phyloP scores from a whole-genome alignment of 2,888 invertebrate genomes.

The Subacronicta megacephala region DNA sequence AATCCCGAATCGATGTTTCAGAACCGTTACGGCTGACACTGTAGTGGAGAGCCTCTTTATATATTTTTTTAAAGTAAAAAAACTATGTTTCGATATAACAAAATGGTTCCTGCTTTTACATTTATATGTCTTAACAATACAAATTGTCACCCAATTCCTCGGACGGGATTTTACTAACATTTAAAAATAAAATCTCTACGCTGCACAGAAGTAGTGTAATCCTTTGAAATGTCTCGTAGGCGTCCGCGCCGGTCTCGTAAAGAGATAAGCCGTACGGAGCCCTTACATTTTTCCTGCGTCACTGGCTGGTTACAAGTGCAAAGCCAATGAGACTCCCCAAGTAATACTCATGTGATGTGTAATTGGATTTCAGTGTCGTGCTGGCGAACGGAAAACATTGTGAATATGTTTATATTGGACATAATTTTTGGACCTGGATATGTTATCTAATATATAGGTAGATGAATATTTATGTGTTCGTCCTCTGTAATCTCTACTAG shows the following conservation, averaged over 20 bases:
- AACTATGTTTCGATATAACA: too few relatives aligned
- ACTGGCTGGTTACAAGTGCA: constrained; percentile 42
- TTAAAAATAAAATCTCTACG: constrained; percentile 31
- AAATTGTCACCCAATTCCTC: constrained; percentile 1
- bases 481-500: too few relatives aligned
- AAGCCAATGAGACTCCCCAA: constrained; percentile 48
- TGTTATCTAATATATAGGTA: too few relatives aligned
- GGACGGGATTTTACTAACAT: constrained; percentile 7
- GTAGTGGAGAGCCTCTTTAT: too few relatives aligned
- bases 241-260: constrained; percentile 58
- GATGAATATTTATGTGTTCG: too few relatives aligned
- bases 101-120: too few relatives aligned
- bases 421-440: background rate
- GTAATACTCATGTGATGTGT: constrained; percentile 17
- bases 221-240: constrained; percentile 59
- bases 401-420: background rate
- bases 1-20: too few relatives aligned
- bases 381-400: background rate
- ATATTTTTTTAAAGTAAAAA: too few relatives aligned
- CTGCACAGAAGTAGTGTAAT: constrained; percentile 50
- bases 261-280: constrained; percentile 67
- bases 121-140: background rate
- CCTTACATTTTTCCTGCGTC: constrained; percentile 60
- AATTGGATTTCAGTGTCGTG: constrained; percentile 17
- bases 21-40: too few relatives aligned